A percentile compares a stretch with the other conserved stretches of the same genome.
phyloP scores from a whole-genome alignment of 2,888 invertebrate species.

The Oscheius myriophilus region DNA sequence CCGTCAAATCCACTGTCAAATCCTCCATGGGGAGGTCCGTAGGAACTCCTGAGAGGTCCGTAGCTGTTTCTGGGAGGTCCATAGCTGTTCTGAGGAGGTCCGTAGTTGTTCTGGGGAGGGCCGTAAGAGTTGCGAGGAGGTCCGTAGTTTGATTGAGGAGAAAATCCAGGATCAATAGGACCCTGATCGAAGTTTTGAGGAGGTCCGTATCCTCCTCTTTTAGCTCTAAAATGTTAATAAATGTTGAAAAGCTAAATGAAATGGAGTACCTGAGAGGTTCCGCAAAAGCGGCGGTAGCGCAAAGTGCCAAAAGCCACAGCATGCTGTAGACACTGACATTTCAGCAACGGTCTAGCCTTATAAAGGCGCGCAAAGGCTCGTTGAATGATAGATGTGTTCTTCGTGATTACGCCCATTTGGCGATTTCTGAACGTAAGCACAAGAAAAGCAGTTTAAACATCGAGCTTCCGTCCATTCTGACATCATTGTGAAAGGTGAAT shows the following conservation, averaged over 20 bases:
- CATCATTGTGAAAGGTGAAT: constrained; percentile 1
- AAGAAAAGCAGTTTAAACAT: constrained; percentile 8
- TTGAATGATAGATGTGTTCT: constrained; percentile 20
- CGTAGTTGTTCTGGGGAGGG: constrained; percentile 18
- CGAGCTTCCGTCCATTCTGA: neutral
- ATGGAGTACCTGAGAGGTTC: constrained; percentile 4
- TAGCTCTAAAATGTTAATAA: neutral
- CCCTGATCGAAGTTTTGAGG: constrained; percentile 2
- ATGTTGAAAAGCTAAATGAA: neutral
- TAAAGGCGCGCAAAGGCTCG: constrained; percentile 18
- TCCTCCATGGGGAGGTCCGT: constrained; percentile 3
- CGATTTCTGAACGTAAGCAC: constrained; percentile 17
- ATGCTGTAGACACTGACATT: constrained; percentile 16
- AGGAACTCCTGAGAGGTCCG: constrained; percentile 11
- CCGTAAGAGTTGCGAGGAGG: constrained; percentile 17
- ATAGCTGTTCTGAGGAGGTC: neutral
- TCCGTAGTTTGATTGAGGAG: constrained; percentile 1
- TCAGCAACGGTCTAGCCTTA: constrained; percentile 14
- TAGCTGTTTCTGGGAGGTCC: constrained; percentile 14
- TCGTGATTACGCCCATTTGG: constrained; percentile 24
- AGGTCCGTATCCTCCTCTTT: constrained; percentile 17
- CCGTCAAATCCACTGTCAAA: constrained; percentile 1
- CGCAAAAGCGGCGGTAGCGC: constrained; percentile 3
- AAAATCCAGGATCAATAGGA: neutral
- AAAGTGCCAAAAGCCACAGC: constrained; percentile 12